Percentiles rank a stretch among this genome's conserved stretches.
phyloP scores from a whole-genome alignment of 1,140 invertebrate genomes.

The Panagrolaimus sp. region DNA sequence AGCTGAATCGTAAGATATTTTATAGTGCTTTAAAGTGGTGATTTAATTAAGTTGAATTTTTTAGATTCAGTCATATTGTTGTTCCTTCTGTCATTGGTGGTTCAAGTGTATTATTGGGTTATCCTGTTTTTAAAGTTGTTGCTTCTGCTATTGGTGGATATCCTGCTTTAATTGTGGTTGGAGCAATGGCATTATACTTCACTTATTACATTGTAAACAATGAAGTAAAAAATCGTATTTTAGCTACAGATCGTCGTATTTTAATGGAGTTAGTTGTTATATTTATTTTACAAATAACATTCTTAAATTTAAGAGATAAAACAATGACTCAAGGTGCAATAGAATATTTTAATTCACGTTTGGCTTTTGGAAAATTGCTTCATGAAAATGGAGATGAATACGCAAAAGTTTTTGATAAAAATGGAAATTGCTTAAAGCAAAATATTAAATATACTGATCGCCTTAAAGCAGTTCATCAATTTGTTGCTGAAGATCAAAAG shows the following conservation, averaged over 20 bases:
- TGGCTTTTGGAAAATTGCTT: slow-evolving; percentile 28
- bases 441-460: not conserved
- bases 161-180: not conserved
- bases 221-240: not conserved
- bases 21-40: not conserved
- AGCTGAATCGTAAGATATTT: slow-evolving; percentile 18
- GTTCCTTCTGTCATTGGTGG: not conserved
- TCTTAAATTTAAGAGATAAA: slow-evolving; percentile 2
- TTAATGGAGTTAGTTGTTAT: not conserved
- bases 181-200: not conserved
- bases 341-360: slow-evolving; percentile 26
- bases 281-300: slow-evolving; percentile 16
- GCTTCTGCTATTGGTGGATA: not conserved
- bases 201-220: not conserved
- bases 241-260: not conserved
- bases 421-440: not conserved
- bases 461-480: not conserved
- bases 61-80: slow-evolving; percentile 4
- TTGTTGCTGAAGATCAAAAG: not conserved
- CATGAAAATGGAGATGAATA: slow-evolving; percentile 4
- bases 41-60: not conserved
- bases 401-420: not conserved
- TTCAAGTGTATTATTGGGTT: not conserved
- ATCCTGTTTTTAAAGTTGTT: not conserved
- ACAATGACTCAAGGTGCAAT: slow-evolving; percentile 1